Evolutionary conservation across 1,140 invertebrate species (phyloP).

Genomic region (Ladona fulva): DNA sequence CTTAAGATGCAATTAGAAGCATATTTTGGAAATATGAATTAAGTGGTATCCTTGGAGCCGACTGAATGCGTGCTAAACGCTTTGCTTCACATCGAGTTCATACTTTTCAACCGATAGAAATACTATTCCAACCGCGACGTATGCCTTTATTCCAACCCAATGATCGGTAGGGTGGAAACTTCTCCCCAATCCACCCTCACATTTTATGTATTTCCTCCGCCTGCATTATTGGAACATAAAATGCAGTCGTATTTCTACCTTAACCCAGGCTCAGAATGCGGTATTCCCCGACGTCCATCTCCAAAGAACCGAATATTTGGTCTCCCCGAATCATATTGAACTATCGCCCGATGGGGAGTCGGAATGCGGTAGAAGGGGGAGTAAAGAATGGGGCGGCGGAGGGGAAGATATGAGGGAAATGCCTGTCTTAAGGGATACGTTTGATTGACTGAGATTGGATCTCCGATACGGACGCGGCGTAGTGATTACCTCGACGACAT

Average conservation of each 20-base stretch:
- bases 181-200: not conserved
- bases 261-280: not conserved
- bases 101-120: no score
- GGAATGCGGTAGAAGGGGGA: not conserved
- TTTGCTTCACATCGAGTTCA: no score
- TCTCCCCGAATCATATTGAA: not conserved
- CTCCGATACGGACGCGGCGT: not conserved
- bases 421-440: not conserved
- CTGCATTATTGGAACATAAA: conserved; percentile 1
- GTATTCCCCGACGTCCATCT: not conserved
- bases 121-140: no score
- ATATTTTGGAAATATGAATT: no score
- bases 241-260: not conserved
- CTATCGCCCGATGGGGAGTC: not conserved
- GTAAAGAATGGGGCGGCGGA: not conserved
- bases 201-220: not conserved
- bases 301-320: not conserved
- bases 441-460: not conserved
- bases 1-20: no score
- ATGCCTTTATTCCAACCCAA: no score
- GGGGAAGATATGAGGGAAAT: not conserved
- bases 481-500: no score
- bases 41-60: no score
- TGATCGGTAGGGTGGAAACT: no score
- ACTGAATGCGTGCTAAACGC: no score